Evolutionary conservation across 2,888 invertebrate species (phyloP).

Genomic region (Saturnia pavonia): DNA sequence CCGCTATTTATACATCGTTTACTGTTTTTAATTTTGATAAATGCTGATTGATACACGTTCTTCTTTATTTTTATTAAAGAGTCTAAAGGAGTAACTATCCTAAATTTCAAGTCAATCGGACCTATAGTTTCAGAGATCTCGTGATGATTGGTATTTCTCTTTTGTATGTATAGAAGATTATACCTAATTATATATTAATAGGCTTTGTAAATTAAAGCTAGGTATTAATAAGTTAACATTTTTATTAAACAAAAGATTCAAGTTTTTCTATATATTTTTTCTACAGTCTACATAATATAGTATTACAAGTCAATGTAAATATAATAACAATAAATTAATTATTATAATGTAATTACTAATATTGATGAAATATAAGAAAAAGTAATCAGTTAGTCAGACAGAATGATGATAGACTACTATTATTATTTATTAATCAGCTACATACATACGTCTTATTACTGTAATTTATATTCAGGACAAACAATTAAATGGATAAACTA

Average conservation of each 20-base stretch:
- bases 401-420: not conserved
- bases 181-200: not conserved
- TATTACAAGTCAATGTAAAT: slow-evolving; percentile 44
- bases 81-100: no score
- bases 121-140: no score
- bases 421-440: slow-evolving; percentile 19
- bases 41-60: no score
- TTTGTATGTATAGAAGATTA: no score
- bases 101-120: no score
- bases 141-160: no score
- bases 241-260: slow-evolving; percentile 36
- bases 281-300: slow-evolving; percentile 32
- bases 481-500: not conserved
- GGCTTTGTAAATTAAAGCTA: not conserved
- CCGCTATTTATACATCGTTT: no score
- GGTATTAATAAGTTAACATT: not conserved
- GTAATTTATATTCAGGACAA: slow-evolving; percentile 1
- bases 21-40: no score
- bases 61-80: no score
- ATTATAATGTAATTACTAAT: no score
- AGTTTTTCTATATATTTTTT: slow-evolving; percentile 48
- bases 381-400: not conserved
- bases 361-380: not conserved
- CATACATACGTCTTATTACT: slow-evolving; percentile 30
- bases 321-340: no score